These are phyloP conservation scores for Nilaparvata lugens DNA, from an alignment of 1,140 invertebrate genomes.

Conservation along the genomic window DNA sequence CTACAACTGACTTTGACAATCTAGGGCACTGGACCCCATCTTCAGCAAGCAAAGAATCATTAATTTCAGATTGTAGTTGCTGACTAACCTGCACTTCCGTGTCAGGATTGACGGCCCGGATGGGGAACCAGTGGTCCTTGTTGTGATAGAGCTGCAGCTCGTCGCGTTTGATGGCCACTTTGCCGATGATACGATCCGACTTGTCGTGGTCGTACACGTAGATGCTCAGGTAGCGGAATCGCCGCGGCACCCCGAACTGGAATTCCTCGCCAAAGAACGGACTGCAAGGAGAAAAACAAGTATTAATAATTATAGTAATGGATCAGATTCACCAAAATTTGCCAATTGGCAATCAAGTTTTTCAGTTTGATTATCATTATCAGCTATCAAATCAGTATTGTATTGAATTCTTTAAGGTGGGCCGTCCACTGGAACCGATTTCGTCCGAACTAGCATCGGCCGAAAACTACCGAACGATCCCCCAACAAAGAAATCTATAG, in stretches of 20 bases:
- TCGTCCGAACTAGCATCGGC: too few species aligned
- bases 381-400: too few species aligned
- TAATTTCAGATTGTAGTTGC: not conserved
- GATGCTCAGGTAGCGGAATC: slow-evolving; percentile 77
- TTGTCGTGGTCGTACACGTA: slow-evolving; percentile 75
- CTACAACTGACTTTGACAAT: not conserved
- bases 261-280: slow-evolving; percentile 90
- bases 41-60: too few species aligned
- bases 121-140: slow-evolving; percentile 86
- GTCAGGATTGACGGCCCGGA: slow-evolving; percentile 73
- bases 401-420: too few species aligned
- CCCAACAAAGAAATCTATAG: too few species aligned
- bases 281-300: slow-evolving; percentile 40
- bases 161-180: slow-evolving; percentile 79
- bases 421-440: too few species aligned
- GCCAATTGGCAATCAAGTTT: too few species aligned
- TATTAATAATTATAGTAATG: too few species aligned
- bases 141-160: slow-evolving; percentile 77
- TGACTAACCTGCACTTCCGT: slow-evolving; percentile 69
- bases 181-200: slow-evolving; percentile 76
- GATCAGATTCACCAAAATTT: too few species aligned
- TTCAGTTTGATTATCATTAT: too few species aligned
- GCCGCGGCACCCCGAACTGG: slow-evolving; percentile 81
- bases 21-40: not conserved
- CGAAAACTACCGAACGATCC: too few species aligned